These are phyloP conservation scores for Epinephelus fuscoguttatus DNA, from an alignment of 2,113 vertebrate species.

Conservation along the genomic window DNA sequence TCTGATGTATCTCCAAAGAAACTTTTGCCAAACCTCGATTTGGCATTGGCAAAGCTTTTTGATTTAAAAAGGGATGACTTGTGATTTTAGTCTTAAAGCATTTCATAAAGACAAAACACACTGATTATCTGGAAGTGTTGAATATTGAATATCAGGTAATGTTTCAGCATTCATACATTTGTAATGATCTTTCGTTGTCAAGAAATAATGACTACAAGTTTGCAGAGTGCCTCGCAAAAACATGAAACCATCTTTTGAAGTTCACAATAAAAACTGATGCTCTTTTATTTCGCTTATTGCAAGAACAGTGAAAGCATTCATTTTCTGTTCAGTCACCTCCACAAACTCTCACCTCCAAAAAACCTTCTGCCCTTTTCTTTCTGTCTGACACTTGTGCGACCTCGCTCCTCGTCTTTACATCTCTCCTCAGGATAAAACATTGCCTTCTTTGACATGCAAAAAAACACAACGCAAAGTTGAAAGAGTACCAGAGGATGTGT, in stretches of 20 bases:
- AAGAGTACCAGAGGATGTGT: constrained; percentile 16
- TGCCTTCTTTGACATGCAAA: constrained; percentile 23
- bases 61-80: not conserved
- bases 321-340: constrained; percentile 1
- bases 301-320: not conserved
- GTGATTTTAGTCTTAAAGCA: not conserved
- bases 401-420: constrained; percentile 22
- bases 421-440: constrained; percentile 41
- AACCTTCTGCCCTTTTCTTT: constrained; percentile 14
- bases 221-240: not conserved
- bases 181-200: not conserved
- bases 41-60: not conserved
- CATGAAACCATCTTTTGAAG: not conserved
- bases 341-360: constrained; percentile 15
- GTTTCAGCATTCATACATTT: not conserved
- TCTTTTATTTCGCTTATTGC: constrained; percentile 5
- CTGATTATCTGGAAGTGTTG: not conserved
- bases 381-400: not conserved
- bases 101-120: not conserved
- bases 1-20: constrained; percentile 20
- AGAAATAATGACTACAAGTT: not conserved
- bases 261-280: not conserved
- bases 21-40: constrained; percentile 15
- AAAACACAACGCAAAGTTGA: constrained; percentile 38
- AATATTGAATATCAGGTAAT: not conserved